Conservation (phyloP, 2,888 invertebrate species). For the Synergus umbraculus region DNA sequence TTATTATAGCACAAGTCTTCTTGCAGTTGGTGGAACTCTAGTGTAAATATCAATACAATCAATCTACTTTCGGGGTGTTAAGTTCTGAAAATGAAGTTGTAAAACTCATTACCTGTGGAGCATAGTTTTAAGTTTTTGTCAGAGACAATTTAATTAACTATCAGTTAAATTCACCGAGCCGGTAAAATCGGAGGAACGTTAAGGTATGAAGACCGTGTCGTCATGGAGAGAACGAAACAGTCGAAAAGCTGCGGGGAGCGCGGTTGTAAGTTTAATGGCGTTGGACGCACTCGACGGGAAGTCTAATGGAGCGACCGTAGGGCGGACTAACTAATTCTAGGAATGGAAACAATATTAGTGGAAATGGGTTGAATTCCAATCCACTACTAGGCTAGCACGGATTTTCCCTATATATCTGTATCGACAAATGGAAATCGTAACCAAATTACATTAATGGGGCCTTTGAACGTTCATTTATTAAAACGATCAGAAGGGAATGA, state of each 20-base stretch:
- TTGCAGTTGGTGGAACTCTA: not conserved
- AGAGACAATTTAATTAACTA: not conserved
- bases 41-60: not conserved
- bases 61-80: not conserved
- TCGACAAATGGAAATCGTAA: constrained; percentile 66
- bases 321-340: constrained; percentile 32
- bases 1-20: too few relatives aligned
- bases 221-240: constrained; percentile 35
- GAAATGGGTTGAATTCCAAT: constrained; percentile 26
- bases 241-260: constrained; percentile 34
- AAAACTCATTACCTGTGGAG: not conserved
- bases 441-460: constrained; percentile 64
- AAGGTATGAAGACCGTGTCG: constrained; percentile 20
- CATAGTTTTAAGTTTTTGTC: constrained; percentile 1
- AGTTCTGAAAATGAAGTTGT: not conserved
- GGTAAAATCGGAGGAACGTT: constrained; percentile 22
- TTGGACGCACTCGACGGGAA: constrained; percentile 36
- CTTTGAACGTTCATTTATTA: constrained; percentile 46
- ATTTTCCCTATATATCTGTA: constrained; percentile 57
- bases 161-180: constrained; percentile 31
- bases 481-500: not conserved
- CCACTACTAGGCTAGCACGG: not conserved
- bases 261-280: constrained; percentile 31
- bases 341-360: constrained; percentile 36
- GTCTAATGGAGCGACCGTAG: constrained; percentile 38